phyloP scores from a whole-genome alignment of 2,888 invertebrate genomes.

The Callimorpha dominula region DNA sequence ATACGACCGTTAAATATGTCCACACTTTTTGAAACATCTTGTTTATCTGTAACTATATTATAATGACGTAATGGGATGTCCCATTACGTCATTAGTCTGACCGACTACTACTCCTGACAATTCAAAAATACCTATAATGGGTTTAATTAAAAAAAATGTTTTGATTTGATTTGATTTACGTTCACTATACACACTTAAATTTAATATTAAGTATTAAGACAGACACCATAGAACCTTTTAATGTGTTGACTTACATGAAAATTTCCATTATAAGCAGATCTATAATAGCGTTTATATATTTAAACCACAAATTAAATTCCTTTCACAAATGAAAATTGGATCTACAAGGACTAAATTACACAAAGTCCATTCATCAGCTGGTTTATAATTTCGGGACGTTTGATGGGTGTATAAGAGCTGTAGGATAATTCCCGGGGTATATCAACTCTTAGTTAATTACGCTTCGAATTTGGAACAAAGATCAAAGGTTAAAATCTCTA shows the following conservation, averaged over 20 bases:
- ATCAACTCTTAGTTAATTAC: neutral
- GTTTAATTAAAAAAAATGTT: too few relatives aligned
- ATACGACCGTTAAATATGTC: too few relatives aligned
- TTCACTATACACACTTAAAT: neutral
- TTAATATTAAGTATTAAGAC: too few relatives aligned
- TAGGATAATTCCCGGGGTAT: neutral
- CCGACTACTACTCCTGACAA: too few relatives aligned
- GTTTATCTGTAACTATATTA: too few relatives aligned
- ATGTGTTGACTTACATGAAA: neutral
- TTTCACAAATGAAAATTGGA: neutral
- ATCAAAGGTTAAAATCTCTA: too few relatives aligned
- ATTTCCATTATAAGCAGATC: neutral
- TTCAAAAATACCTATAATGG: too few relatives aligned
- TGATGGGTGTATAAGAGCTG: neutral
- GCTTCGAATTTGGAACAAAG: neutral
- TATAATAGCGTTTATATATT: neutral
- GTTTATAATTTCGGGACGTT: neutral
- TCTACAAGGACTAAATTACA: neutral
- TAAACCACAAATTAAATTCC: neutral
- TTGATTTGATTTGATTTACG: too few relatives aligned
- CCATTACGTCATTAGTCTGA: too few relatives aligned
- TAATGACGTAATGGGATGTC: too few relatives aligned
- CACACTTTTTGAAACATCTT: too few relatives aligned
- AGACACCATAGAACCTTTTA: too few relatives aligned
- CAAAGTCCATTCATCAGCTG: neutral